phyloP scores from a whole-genome alignment of 2,888 invertebrate species.

The Drosophila flavopinicola region DNA sequence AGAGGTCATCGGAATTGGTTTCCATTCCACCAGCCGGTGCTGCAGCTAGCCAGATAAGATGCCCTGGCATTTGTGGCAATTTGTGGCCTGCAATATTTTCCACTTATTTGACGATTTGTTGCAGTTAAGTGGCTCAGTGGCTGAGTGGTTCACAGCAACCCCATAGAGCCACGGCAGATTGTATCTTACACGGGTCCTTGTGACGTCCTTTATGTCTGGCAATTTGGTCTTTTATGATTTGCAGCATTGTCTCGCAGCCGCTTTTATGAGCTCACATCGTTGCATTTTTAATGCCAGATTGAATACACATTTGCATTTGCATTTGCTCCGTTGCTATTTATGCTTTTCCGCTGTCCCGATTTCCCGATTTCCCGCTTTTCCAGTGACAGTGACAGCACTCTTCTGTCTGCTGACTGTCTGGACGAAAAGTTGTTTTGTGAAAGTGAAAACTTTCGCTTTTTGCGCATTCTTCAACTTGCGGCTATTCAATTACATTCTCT shows the following conservation, averaged over 20 bases:
- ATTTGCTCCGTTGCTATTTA: slow-evolving; percentile 48
- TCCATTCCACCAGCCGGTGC: slow-evolving; percentile 26
- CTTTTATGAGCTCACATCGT: slow-evolving; percentile 44
- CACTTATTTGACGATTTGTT: slow-evolving; percentile 75
- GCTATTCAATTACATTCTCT: slow-evolving; percentile 64
- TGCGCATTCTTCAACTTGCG: slow-evolving; percentile 33
- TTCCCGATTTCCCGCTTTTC: slow-evolving; percentile 13
- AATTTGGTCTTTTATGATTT: slow-evolving; percentile 72
- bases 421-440: slow-evolving; percentile 23
- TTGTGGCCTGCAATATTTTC: slow-evolving; percentile 77
- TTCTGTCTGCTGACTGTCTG: slow-evolving; percentile 60
- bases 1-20: slow-evolving; percentile 82
- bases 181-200: slow-evolving; percentile 19
- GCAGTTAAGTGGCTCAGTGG: slow-evolving; percentile 62
- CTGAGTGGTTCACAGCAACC: slow-evolving; percentile 26
- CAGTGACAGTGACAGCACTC: slow-evolving; percentile 35
- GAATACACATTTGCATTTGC: slow-evolving; percentile 73
- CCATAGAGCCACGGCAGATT: slow-evolving; percentile 13
- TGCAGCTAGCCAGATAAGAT: slow-evolving; percentile 60
- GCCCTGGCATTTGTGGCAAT: slow-evolving; percentile 48
- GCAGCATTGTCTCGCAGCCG: slow-evolving; percentile 43
- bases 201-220: slow-evolving; percentile 66
- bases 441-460: slow-evolving; percentile 69
- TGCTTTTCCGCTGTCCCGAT: slow-evolving; percentile 29
- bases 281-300: slow-evolving; percentile 71